Evolutionary conservation across 2,113 vertebrate genomes (phyloP), one percentile per base, ranked within the genome.

Genomic region (Hypomesus transpacificus): DNA sequence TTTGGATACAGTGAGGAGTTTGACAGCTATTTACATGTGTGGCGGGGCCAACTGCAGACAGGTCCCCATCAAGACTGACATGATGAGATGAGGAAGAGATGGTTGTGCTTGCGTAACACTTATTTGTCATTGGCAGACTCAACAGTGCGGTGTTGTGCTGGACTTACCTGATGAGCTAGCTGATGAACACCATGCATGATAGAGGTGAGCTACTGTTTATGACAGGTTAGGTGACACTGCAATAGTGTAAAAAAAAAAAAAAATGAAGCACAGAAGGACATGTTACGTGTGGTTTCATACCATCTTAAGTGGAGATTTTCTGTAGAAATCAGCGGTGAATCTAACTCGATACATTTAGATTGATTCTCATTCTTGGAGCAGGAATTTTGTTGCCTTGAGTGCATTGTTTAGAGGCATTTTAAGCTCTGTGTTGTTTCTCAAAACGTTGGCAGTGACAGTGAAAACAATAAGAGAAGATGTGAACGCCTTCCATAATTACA

Each of bases 21-120:
- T 82, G 74, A 80, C 78, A 75, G 80, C 74, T 63, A 75, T 78
- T 79, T 77, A 64, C 73, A 66, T 83, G 69, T 75, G 72, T 56
- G 64, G 70, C 66, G 24, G 68, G 70, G 78, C 52, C 50, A 18
- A 13, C 58, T 70, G 22, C 68, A 70, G 79, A 75, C 77, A 60
- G 65, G 85, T 62, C 72, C 74, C 75, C 71, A 82, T 86, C 80
- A 67, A 73, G 65, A 68, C 68, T 69, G 80, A 80, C 72, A 64
- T 6, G 62, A 22, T 69, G 80, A 80, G 72, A 64, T 6, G 62
- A 22, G 13, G 54, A 61, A 65, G 59, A 56, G 54, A 75, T 66
- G 66, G 71, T 28, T 70, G 20, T 4, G 73, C 66, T 66, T 68
- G 75, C 79, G 54, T 16, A 21, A 77, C 58, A 46, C 73, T 80